A percentile compares a stretch with the other conserved stretches of the same genome.
These are phyloP conservation scores for Hydrozoanthus tunicans DNA, from an alignment of 64 coral and sea anemone genomes.

Conservation along the genomic window DNA sequence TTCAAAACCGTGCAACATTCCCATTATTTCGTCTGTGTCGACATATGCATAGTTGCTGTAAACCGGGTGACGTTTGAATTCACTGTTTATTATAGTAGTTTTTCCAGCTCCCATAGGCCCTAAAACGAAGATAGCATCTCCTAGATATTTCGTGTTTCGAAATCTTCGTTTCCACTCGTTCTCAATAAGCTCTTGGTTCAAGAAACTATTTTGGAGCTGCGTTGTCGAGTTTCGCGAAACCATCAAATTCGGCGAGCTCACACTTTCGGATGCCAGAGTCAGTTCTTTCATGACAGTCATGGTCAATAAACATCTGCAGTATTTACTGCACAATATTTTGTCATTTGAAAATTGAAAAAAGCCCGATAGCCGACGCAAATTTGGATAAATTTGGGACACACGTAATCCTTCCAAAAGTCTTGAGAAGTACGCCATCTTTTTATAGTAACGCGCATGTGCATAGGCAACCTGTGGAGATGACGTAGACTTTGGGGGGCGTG, in stretches of 20 bases:
- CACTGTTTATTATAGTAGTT: constrained; percentile 86
- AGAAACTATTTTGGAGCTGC: background rate
- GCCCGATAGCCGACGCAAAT: background rate
- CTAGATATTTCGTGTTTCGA: constrained; percentile 70
- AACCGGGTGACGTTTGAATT: constrained; percentile 81
- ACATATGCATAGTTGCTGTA: constrained; percentile 92
- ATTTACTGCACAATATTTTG: background rate
- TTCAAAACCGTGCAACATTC: constrained; percentile 81
- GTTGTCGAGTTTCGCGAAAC: background rate
- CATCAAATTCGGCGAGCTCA: constrained; percentile 40
- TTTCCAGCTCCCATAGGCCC: constrained; percentile 99
- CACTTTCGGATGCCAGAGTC: constrained; percentile 62
- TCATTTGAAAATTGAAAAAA: background rate
- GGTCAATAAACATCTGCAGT: background rate
- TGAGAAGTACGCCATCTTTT: constrained; percentile 31
- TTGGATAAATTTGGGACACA: constrained; percentile 11
- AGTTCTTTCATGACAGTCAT: constrained; percentile 38
- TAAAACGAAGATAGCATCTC: constrained; percentile 93
- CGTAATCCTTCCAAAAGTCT: constrained; percentile 18
- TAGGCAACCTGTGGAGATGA: background rate
- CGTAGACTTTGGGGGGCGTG: constrained; percentile 5
- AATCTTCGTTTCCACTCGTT: constrained; percentile 88
- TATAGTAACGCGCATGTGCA: background rate
- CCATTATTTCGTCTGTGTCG: constrained; percentile 98
- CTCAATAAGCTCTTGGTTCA: constrained; percentile 74